Conservation (phyloP, 2,113 vertebrate species). For the Gorsachius goisagi region DNA sequence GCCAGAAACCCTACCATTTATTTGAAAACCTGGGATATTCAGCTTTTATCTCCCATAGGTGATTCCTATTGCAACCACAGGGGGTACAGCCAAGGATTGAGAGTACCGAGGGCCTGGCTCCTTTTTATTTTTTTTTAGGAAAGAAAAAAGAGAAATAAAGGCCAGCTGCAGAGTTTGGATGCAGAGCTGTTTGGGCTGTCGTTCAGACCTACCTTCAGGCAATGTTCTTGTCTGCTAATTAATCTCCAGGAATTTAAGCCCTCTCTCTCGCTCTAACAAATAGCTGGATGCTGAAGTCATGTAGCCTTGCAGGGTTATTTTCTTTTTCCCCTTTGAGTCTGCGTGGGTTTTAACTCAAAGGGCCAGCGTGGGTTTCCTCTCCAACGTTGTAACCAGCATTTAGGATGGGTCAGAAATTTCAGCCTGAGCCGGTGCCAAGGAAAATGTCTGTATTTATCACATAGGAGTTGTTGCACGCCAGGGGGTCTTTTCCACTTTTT, state of each 20-base stretch:
- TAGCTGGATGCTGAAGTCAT: constrained; percentile 65
- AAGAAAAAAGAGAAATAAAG: background rate
- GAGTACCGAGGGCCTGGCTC: background rate
- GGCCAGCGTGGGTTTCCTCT: background rate
- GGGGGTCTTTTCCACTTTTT: background rate
- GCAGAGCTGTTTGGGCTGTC: background rate
- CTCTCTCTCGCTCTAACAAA: constrained; percentile 43
- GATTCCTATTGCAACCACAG: background rate
- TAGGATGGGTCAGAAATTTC: constrained; percentile 12
- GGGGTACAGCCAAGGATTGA: background rate
- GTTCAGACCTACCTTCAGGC: constrained; percentile 42
- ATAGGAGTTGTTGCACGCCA: background rate
- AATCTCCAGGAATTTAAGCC: constrained; percentile 70
- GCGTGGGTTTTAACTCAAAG: background rate
- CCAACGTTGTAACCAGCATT: background rate
- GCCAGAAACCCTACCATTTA: background rate
- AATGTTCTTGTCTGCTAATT: constrained; percentile 53
- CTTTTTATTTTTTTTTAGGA: background rate
- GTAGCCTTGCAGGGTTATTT: constrained; percentile 21
- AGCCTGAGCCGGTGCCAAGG: background rate
- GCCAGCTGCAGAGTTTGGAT: constrained; percentile 32
- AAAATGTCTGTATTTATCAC: constrained; percentile 12
- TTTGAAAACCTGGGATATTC: background rate
- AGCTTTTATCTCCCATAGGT: background rate
- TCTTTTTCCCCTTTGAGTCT: background rate